Evolutionary conservation across 2,797 vertebrate species (phyloP).

Genomic region (Dryobates pubescens): DNA sequence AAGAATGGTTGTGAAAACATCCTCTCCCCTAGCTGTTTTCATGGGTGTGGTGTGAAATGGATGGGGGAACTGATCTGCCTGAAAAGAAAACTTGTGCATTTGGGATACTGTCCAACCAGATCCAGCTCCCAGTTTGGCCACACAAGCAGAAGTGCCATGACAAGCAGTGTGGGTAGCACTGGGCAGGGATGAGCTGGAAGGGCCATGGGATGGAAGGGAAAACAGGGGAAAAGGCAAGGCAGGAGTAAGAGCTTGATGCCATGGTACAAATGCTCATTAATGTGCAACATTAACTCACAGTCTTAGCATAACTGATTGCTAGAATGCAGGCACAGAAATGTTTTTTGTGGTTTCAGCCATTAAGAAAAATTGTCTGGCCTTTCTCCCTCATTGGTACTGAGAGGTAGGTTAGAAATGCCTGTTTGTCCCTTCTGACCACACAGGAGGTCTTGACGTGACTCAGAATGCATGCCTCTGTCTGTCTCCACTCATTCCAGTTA

Average conservation of each 20-base stretch:
- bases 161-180: neutral
- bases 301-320: neutral
- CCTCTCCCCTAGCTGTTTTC: neutral
- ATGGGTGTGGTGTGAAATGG: neutral
- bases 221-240: neutral
- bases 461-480: neutral
- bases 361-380: neutral
- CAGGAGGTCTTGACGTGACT: neutral
- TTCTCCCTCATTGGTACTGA: neutral
- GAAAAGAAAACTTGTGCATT: neutral
- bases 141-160: neutral
- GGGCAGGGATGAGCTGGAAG: neutral
- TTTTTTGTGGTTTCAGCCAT: neutral
- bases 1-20: neutral
- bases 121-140: neutral
- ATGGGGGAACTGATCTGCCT: neutral
- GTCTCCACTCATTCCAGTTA: neutral
- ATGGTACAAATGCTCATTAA: neutral
- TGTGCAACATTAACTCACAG: neutral
- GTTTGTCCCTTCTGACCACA: neutral
- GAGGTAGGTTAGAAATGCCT: neutral
- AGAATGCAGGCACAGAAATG: neutral
- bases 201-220: neutral
- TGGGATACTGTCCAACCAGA: rapidly evolving
- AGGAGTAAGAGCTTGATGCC: neutral